These are phyloP conservation scores for Callosobruchus maculatus DNA, from an alignment of 2,888 invertebrate species.

Conservation along the genomic window DNA sequence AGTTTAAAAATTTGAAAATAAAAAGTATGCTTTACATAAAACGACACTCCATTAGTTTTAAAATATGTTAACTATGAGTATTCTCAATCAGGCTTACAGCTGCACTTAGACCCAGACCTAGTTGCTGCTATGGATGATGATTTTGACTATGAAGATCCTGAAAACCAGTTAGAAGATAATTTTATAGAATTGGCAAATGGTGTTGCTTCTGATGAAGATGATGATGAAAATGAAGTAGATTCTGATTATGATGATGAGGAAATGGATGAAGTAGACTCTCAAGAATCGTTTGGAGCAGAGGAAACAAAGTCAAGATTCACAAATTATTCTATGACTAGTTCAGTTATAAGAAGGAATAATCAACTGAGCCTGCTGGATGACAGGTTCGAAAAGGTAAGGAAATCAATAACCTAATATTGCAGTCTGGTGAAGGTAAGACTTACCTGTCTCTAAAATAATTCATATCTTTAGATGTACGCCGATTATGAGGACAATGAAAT, in stretches of 20 bases:
- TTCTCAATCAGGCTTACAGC: slow-evolving; percentile 49
- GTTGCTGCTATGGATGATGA: slow-evolving; percentile 92
- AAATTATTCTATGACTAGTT: slow-evolving; percentile 90
- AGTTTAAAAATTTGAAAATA: no score
- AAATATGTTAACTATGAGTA: neutral
- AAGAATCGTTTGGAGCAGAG: slow-evolving; percentile 56
- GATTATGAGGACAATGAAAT: slow-evolving; percentile 86
- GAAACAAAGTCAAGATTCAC: slow-evolving; percentile 88
- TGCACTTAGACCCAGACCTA: slow-evolving; percentile 87
- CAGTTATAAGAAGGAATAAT: slow-evolving; percentile 81
- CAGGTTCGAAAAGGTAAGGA: slow-evolving; percentile 77
- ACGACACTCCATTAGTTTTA: no score
- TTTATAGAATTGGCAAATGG: slow-evolving; percentile 81
- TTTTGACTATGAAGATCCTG: slow-evolving; percentile 79
- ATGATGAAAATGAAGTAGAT: slow-evolving; percentile 34
- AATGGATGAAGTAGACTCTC: slow-evolving; percentile 49
- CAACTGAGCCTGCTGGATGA: slow-evolving; percentile 80
- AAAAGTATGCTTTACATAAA: no score
- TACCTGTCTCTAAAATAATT: no score
- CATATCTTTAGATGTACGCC: slow-evolving; percentile 65
- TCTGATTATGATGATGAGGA: slow-evolving; percentile 36
- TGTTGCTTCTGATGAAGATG: slow-evolving; percentile 50
- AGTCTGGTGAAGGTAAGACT: no score
- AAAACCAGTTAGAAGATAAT: slow-evolving; percentile 87
- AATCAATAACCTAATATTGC: neutral